These are phyloP conservation scores for Scopus umbretta DNA, from an alignment of 2,113 vertebrate species.

Conservation along the genomic window DNA sequence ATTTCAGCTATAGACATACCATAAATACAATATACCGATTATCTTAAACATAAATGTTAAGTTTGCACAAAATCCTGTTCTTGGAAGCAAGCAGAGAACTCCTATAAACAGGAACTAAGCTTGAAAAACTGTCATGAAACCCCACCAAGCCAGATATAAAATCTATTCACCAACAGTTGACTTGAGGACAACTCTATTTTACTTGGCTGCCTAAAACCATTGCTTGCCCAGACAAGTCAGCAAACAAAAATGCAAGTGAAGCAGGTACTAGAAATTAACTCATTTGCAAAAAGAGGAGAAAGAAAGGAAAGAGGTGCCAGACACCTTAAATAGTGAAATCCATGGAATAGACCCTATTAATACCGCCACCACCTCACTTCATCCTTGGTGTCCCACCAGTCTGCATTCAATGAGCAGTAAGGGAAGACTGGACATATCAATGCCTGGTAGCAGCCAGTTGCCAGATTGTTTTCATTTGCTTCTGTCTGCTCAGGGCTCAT, in stretches of 20 bases:
- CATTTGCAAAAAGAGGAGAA: background rate
- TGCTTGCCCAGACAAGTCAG: background rate
- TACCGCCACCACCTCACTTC: background rate
- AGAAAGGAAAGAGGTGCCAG: background rate
- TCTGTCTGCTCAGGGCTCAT: background rate
- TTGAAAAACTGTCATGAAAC: conserved; percentile 1
- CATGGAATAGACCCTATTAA: background rate
- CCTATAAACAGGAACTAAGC: conserved; percentile 23
- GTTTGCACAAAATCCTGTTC: background rate
- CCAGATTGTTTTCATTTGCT: background rate
- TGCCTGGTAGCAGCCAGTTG: background rate
- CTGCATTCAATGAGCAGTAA: background rate
- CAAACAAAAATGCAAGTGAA: conserved; percentile 13
- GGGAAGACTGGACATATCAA: background rate
- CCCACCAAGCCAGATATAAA: conserved; percentile 5
- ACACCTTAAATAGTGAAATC: background rate
- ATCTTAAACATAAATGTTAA: background rate
- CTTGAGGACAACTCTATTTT: conserved; percentile 42
- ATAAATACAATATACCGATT: background rate
- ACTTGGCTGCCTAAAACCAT: conserved; percentile 32
- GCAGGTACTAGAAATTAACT: background rate
- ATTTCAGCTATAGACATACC: background rate
- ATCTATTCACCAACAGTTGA: conserved; percentile 18
- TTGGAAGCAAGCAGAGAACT: conserved; percentile 7
- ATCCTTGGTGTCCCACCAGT: background rate